Evolutionary conservation across 2,113 vertebrate species (phyloP).

Genomic region (Leucopternis melanops): DNA sequence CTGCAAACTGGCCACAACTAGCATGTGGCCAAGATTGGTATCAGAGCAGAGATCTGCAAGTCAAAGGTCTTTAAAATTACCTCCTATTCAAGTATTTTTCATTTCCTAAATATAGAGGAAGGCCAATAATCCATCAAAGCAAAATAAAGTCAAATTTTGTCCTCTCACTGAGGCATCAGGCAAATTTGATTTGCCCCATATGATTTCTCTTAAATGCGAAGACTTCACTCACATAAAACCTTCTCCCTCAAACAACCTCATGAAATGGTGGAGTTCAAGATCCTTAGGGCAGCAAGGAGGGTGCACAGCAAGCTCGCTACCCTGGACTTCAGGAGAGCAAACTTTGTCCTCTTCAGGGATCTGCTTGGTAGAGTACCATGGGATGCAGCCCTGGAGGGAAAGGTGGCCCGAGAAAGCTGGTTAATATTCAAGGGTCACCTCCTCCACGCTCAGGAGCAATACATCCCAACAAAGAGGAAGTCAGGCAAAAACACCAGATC

Average conservation of each 20-base stretch:
- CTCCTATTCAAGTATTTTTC: neutral
- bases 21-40: neutral
- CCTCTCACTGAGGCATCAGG: neutral
- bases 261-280: no score
- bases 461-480: no score
- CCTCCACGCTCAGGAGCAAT: no score
- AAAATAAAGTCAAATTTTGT: neutral
- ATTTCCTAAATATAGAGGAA: neutral
- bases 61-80: neutral
- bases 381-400: no score
- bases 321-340: no score
- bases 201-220: neutral
- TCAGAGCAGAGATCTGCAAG: neutral
- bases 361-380: no score
- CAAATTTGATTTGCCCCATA: neutral
- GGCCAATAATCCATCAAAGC: neutral
- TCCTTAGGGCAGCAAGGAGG: no score
- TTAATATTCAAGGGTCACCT: no score
- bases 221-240: neutral
- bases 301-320: no score
- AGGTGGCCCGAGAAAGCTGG: no score
- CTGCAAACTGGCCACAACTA: neutral
- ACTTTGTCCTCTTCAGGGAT: no score
- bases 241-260: neutral
- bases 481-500: no score